These are phyloP conservation scores for Notothenia coriiceps DNA, from an alignment of 2,113 vertebrate genomes.

Conservation along the genomic window DNA sequence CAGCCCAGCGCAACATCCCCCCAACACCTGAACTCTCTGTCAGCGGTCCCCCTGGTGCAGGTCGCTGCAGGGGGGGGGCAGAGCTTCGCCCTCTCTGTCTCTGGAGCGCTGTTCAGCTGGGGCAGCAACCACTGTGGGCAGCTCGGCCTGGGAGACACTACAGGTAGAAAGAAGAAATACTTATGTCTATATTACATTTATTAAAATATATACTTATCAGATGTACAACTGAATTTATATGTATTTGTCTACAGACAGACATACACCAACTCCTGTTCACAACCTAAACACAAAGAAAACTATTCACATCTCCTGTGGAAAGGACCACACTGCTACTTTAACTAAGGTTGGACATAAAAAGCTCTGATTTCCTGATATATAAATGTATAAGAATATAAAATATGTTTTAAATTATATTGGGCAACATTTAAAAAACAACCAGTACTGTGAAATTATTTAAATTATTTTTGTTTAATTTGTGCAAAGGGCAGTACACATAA, in stretches of 20 bases:
- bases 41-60: constrained; percentile 86
- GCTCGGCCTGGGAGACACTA: constrained; percentile 85
- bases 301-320: constrained; percentile 91
- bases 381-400: no score
- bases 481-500: no score
- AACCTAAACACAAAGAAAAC: constrained; percentile 89
- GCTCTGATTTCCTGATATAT: no score
- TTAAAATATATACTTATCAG: background rate
- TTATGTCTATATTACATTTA: background rate
- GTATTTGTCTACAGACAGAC: constrained; percentile 85
- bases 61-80: constrained; percentile 90
- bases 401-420: no score
- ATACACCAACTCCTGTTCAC: constrained; percentile 86
- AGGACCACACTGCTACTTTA: constrained; percentile 91
- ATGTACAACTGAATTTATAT: background rate
- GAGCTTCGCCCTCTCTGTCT: constrained; percentile 87
- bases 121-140: constrained; percentile 91
- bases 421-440: no score
- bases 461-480: no score
- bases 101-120: constrained; percentile 91
- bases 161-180: constrained; percentile 25
- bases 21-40: constrained; percentile 80
- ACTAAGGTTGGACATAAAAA: constrained; percentile 86
- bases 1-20: constrained; percentile 35
- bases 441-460: no score